These are phyloP conservation scores for Ochotona princeps DNA, from an alignment of 2,113 vertebrate genomes.

Conservation along the genomic window DNA sequence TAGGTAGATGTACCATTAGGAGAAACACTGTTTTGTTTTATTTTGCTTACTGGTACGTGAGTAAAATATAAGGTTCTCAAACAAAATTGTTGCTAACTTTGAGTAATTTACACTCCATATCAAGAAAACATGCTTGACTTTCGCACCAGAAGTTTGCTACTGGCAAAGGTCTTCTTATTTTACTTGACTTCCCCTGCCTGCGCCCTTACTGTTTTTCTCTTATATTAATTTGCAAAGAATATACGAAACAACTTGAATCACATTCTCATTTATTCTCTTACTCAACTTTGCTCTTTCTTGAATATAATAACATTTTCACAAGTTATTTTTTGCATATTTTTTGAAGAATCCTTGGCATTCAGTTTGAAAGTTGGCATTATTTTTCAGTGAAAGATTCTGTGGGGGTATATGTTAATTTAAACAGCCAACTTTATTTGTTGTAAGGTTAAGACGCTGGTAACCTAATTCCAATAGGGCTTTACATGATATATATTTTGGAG, in stretches of 20 bases:
- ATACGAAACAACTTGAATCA: neutral
- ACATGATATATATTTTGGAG: neutral
- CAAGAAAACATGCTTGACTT: slow-evolving; percentile 4
- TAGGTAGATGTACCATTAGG: neutral
- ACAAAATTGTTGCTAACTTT: neutral
- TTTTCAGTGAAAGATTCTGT: neutral
- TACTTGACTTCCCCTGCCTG: neutral
- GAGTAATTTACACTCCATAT: neutral
- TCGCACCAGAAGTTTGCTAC: neutral
- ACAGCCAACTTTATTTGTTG: neutral
- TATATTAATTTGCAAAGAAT: neutral
- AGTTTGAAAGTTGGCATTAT: neutral
- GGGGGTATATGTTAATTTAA: slow-evolving; percentile 23
- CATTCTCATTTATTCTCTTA: neutral
- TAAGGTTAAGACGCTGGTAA: neutral
- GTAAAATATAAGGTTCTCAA: neutral
- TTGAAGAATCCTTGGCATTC: neutral
- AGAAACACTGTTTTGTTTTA: neutral
- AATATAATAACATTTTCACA: neutral
- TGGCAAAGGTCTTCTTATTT: neutral
- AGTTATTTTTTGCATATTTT: slow-evolving; percentile 3
- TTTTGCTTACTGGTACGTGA: neutral
- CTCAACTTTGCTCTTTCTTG: neutral
- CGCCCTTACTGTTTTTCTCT: neutral
- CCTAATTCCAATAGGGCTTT: neutral